phyloP scores from a whole-genome alignment of 37 sponge, comb jelly and placozoan genomes.

The Ephydatia muelleri region DNA sequence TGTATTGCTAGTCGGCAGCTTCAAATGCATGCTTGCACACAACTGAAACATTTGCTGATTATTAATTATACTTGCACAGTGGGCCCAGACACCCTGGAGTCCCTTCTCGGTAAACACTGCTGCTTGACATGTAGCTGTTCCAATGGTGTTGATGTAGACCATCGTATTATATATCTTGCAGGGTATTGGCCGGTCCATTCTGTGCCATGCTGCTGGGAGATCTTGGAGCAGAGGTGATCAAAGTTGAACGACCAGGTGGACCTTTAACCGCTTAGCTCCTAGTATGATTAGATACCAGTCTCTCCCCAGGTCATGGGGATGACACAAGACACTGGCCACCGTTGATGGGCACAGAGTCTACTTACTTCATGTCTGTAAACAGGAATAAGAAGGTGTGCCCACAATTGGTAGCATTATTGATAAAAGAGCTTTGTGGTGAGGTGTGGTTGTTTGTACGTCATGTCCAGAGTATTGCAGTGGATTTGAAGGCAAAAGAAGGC shows the following conservation, averaged over 20 bases:
- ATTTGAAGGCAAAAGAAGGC: constrained; percentile 42
- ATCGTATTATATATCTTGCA: background rate
- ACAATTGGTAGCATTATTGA: too few relatives aligned
- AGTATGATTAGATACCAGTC: background rate
- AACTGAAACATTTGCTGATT: too few relatives aligned
- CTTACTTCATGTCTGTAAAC: constrained; percentile 83
- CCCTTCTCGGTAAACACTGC: too few relatives aligned
- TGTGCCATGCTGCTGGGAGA: constrained; percentile 78
- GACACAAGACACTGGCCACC: constrained; percentile 85
- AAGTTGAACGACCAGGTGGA: constrained; percentile 69
- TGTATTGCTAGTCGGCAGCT: too few relatives aligned
- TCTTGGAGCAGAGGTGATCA: constrained; percentile 83
- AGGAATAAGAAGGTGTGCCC: constrained; percentile 73
- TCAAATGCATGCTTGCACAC: too few relatives aligned
- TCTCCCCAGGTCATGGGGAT: constrained; percentile 73
- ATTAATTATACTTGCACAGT: too few relatives aligned
- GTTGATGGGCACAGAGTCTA: constrained; percentile 56
- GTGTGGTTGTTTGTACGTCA: too few relatives aligned
- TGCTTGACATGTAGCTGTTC: too few relatives aligned
- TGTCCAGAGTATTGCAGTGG: constrained; percentile 64
- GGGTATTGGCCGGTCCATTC: constrained; percentile 84
- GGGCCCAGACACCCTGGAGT: too few relatives aligned
- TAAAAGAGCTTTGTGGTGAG: too few relatives aligned
- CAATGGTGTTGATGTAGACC: background rate
- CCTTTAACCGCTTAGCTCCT: background rate